These are phyloP conservation scores for Coregonus suidteri DNA, from an alignment of 2,797 vertebrate genomes.

Conservation along the genomic window DNA sequence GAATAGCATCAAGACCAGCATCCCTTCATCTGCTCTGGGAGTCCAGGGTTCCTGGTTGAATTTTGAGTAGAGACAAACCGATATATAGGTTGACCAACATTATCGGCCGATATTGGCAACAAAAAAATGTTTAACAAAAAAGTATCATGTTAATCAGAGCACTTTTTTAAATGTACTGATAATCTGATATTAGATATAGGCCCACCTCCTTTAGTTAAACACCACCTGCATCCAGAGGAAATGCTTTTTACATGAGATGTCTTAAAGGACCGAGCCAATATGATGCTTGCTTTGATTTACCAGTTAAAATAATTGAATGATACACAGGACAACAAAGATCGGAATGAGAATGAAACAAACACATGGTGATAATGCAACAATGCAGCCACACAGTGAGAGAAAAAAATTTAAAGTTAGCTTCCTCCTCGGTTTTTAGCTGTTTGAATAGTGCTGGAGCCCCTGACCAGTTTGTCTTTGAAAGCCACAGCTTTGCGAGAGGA, in stretches of 20 bases:
- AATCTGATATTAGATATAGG: background rate
- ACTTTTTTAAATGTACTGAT: background rate
- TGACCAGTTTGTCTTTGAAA: constrained; percentile 53
- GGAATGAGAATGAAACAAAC: too few species aligned
- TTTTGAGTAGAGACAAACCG: too few species aligned
- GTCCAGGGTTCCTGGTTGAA: too few species aligned
- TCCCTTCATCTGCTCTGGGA: too few species aligned
- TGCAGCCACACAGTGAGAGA: background rate
- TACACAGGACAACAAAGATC: background rate
- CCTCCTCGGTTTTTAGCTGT: constrained; percentile 40
- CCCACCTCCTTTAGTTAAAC: background rate
- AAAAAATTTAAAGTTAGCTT: background rate
- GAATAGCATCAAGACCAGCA: too few species aligned
- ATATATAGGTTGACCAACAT: too few species aligned
- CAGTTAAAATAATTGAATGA: background rate
- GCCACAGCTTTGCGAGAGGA: constrained; percentile 48
- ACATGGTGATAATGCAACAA: background rate
- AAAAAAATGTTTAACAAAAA: too few species aligned
- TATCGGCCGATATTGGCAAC: too few species aligned
- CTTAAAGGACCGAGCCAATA: background rate
- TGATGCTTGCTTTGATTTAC: background rate
- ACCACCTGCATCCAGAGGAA: background rate
- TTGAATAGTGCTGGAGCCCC: constrained; percentile 52
- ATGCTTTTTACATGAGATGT: too few species aligned
- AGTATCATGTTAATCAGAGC: too few species aligned